Conservation (phyloP, 2,113 vertebrate genomes). For the Eurystomus gularis region DNA sequence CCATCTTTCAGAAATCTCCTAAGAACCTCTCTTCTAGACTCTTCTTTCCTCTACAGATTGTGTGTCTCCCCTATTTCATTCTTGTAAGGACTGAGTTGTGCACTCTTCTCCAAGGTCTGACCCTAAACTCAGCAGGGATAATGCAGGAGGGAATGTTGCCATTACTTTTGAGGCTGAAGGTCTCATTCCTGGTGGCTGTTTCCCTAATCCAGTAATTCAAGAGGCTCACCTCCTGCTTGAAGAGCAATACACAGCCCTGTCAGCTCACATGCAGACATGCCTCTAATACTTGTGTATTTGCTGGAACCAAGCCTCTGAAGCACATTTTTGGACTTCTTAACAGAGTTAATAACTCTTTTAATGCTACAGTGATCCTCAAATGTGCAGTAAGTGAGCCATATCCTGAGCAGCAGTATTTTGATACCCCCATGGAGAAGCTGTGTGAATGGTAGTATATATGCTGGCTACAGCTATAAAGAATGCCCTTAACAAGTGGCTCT, state of each 20-base stretch:
- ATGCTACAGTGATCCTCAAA: not conserved
- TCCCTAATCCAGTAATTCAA: not conserved
- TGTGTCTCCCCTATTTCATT: not conserved
- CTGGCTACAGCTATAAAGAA: not conserved
- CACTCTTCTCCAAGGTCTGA: not conserved
- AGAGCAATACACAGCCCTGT: not conserved
- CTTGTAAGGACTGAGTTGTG: not conserved
- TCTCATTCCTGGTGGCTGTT: not conserved
- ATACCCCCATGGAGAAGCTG: not conserved
- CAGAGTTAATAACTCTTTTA: not conserved
- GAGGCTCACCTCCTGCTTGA: not conserved
- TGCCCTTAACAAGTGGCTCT: not conserved
- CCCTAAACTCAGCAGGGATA: not conserved
- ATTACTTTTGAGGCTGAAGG: not conserved
- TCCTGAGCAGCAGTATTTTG: not conserved
- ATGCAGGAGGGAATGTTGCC: not conserved
- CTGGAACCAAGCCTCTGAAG: not conserved
- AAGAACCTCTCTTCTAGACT: not conserved
- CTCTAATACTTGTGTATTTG: not conserved
- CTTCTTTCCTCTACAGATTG: not conserved
- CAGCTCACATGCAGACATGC: not conserved
- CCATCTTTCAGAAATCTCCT: not conserved
- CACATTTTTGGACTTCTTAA: not conserved
- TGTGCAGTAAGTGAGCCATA: not conserved
- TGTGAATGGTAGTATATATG: not conserved